Evolutionary conservation across 2,113 vertebrate species (phyloP), one percentile per base, ranked within the genome.

Genomic region (Saguinus midas): DNA sequence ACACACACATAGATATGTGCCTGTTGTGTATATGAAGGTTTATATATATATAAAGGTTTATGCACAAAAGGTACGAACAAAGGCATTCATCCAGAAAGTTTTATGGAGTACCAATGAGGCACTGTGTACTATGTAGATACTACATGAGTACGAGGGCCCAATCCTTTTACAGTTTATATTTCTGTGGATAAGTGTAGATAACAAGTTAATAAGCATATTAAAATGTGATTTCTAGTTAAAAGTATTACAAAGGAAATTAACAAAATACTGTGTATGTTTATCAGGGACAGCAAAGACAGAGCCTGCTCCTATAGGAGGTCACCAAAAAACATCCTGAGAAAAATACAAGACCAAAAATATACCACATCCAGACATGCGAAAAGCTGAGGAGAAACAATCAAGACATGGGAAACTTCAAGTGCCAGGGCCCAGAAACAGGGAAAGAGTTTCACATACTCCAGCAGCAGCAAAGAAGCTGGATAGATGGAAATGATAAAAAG

Each of bases 141-240:
- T 32, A 64, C 8, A 78, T 20, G 20, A 93, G 13, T 50, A 87
- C 29, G 55, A n/a, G 21, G 8, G 14, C 55, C 27, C 78, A 50
- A 40, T 87, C 45, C 21, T 91, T 93, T 52, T 40, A 37, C 27
- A 88, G 21, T 4, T 78, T 43, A 88, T 27, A 76, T 17, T 70
- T 57, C 70, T 89, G n/a, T 75, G 6, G 8, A 48, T 78, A 43
- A 48, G 29, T 58, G 84, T 14, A 94, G 68, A 73, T 1, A 87
- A 57, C 37, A 87, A 72, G 5, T 72, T 57, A 88, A 66, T 27
- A 93, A n/a, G 55, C 37, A 66, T 9, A 55, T 76, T 45, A 95
- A 89, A 84, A 92, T 48, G n/a, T 16, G 80, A 87, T n/a, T 86
- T 89, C 32, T 95, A 57, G 48, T 76, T 91, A 9, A 43, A 91